A percentile compares a stretch with the other conserved stretches of the same genome.
These are phyloP conservation scores for Knipowitschia caucasica DNA, from an alignment of 2,797 vertebrate genomes.

Conservation along the genomic window DNA sequence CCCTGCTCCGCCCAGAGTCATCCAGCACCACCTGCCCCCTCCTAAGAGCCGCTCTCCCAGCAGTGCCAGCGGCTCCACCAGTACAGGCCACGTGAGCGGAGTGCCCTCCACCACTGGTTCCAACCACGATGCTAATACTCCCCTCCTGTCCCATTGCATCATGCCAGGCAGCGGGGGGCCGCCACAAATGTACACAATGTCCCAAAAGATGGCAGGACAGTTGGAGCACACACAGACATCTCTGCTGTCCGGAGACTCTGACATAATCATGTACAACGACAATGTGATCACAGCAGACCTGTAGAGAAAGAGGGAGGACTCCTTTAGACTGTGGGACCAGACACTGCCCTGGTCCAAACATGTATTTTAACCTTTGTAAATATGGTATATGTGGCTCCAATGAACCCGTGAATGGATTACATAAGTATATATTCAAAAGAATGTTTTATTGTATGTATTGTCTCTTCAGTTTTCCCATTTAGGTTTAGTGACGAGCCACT, in stretches of 20 bases:
- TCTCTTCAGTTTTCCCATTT: conserved; percentile 14
- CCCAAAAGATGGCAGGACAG: conserved; percentile 84
- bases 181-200: conserved; percentile 82
- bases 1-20: conserved; percentile 79
- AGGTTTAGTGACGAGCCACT: background rate
- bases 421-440: conserved; percentile 76
- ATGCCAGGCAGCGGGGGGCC: conserved; percentile 76
- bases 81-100: conserved; percentile 93
- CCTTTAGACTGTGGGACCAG: conserved; percentile 20
- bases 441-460: conserved; percentile 46
- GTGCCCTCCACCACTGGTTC: conserved; percentile 93
- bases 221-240: conserved; percentile 83
- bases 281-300: conserved; percentile 90
- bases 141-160: conserved; percentile 90
- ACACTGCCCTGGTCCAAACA: conserved; percentile 47
- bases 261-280: conserved; percentile 86
- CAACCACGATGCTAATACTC: conserved; percentile 95
- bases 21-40: conserved; percentile 95
- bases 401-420: conserved; percentile 63
- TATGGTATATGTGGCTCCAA: conserved; percentile 66
- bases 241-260: conserved; percentile 80
- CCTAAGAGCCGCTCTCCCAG: conserved; percentile 97
- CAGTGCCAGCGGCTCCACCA: conserved; percentile 97
- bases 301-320: conserved; percentile 61
- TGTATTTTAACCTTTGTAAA: conserved; percentile 73